Base-by-base conservation (phyloP, 2,113 vertebrate species). In the Phylloscopus trochilus region DNA sequence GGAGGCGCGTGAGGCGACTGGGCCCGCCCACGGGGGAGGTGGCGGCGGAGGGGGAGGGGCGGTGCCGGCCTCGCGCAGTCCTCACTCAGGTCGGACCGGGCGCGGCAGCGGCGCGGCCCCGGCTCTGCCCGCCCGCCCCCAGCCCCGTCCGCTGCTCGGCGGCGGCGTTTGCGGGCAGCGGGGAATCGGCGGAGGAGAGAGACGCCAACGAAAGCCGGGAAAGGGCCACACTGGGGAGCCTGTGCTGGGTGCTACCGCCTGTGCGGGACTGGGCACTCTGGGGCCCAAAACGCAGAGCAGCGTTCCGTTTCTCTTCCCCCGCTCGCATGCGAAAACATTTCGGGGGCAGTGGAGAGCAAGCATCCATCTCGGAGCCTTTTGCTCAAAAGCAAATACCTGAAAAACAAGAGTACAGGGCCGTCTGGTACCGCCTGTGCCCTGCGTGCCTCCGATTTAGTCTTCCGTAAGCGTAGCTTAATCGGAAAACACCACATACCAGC, bases 371-470 rank as follows among this genome's bases (percentile, higher is more conserved):
- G 5, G 24, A 19, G 6, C 2, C 15, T 60, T 43, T 35, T 43
- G 35, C 20, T 51, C 9, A 35, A 8, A 41, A 49, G 1, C 3
- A 33, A 49, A 16, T 4, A 30, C 5, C 15, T 12, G 9, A 16
- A 26, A 37, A 21, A 15, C 3, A 5, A 13, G 27, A 16, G 21
- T 21, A 4, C 9, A 14, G 7, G 2, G 5, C 17, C 2, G 3
- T 7, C 2, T 53, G 10, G 3, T 27, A 21, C 2, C 1, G 1
- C 47, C 21, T 19, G 21, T 33, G 4, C 17, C 7, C 13, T 31
- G 2, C 16, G 26, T 31, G 11, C 7, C 10, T 2, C 9, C 9
- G 11, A 27, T n/a, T n/a, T n/a, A n/a, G n/a, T n/a, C n/a, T n/a
- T n/a, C n/a, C n/a, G n/a, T n/a, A n/a, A n/a, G n/a, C n/a, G n/a